Percentiles rank a stretch among this genome's conserved stretches.
These are phyloP conservation scores for Andrena minutula DNA, from an alignment of 2,888 invertebrate species.

Conservation along the genomic window DNA sequence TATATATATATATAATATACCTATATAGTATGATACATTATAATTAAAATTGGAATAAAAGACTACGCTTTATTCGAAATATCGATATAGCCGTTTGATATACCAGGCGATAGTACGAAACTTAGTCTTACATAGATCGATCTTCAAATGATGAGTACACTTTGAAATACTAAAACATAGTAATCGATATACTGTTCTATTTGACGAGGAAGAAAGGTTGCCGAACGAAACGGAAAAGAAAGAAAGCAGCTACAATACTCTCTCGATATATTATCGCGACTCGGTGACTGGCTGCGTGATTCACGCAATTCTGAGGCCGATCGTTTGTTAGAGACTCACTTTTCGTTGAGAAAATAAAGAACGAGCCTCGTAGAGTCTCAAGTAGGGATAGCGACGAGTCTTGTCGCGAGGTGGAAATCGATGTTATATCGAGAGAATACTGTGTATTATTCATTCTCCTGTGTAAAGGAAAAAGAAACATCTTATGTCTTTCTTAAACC, in stretches of 20 bases:
- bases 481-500: slow-evolving; percentile 42
- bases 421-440: too few species aligned
- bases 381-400: too few species aligned
- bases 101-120: slow-evolving; percentile 38
- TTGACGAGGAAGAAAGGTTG: not conserved
- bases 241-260: too few species aligned
- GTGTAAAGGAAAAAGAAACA: slow-evolving; percentile 24
- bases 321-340: too few species aligned
- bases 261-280: too few species aligned
- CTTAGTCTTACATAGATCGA: slow-evolving; percentile 52
- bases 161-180: slow-evolving; percentile 15
- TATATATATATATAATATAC: not conserved
- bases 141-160: slow-evolving; percentile 32
- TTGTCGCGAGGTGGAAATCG: too few species aligned
- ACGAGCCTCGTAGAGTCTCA: too few species aligned
- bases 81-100: not conserved
- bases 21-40: slow-evolving; percentile 24
- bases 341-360: too few species aligned
- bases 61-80: slow-evolving; percentile 15
- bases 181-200: slow-evolving; percentile 18
- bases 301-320: too few species aligned
- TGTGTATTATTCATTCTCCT: slow-evolving; percentile 16
- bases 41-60: slow-evolving; percentile 22
- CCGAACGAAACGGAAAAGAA: slow-evolving; percentile 15
- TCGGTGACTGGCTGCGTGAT: too few species aligned